Base-by-base conservation (phyloP, 2,888 invertebrate species). In the Alsophila aescularia region DNA sequence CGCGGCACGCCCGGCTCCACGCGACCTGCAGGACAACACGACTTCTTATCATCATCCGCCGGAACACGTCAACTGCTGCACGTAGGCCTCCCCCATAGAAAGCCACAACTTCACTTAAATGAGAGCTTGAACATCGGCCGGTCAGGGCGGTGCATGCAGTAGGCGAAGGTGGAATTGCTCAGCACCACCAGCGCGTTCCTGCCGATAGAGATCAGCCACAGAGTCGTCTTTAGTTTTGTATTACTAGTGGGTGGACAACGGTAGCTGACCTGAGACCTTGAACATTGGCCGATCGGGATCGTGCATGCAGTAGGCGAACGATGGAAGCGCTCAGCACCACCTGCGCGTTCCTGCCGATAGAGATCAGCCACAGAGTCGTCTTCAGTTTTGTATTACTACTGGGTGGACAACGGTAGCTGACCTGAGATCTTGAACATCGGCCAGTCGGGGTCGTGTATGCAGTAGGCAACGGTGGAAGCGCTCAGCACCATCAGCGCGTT, bases 131-230 rank as follows among this genome's bases (percentile, higher is more conserved):
- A 95, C 1, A 95, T 94, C 13, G 93, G 90, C n/a, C 68, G 42
- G 0, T 84, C 47, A 0, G 89, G 82, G 59, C 93, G 92, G 70
- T 91, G 85, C 68, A 92, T 84, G 45, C 81, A 49, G 80, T 84
- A 95, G 0, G 96, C 94, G 62, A 95, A 75, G 1, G 92, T 60
- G 0, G 95, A 92, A 8, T 95, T 93, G 10, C 93, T 81, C 34
- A 95, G 77, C 21, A 97, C 96, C 27, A 96, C 93, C 12, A 97
- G 77, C 12, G 96, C 96, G 86, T 98, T 97, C 62, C 96, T 93
- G 1, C 95, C 93, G 65, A 96, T 96, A 9, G 96, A 95, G 15
- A 96, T 66, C 60, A 96, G 93, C 96, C n/a, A n/a, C n/a, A n/a
- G n/a, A n/a, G n/a, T n/a, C n/a, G n/a, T n/a, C n/a, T n/a, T n/a